Base-by-base conservation (phyloP, 2,113 vertebrate genomes). In the Coregonus clupeaformis region DNA sequence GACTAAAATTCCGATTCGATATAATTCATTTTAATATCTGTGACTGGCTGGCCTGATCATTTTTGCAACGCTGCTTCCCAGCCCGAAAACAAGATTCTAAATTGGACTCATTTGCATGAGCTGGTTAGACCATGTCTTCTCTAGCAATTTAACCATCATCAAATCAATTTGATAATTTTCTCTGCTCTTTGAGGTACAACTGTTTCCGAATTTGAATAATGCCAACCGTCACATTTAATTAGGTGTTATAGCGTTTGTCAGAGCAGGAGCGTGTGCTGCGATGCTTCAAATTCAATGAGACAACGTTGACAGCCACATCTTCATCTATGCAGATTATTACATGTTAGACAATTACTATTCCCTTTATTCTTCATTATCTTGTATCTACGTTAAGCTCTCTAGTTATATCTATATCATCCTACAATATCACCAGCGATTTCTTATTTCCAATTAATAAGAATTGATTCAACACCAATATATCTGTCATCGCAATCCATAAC, bases 21-120 rank as follows among this genome's bases (percentile, higher is more conserved):
- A 96, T 98, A 97, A 98, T 97, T 98, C 96, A 96, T 96, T 98
- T 97, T 97, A 97, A 97, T 98, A 97, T 97, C 96, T 97, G 95
- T 96, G 95, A 97, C 96, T 96, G 96, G 95, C 95, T 95, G 94
- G 95, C 95, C 95, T 92, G 95, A 97, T 97, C 96, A 95, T 97
- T 98, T 96, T 52, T 93, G 93, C 95, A 95, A 93, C 96, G 94
- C 95, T 95, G 1, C 49, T 95, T 95, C 93, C 93, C 94, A 91
- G 74, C 81, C 94, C 93, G 94, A 94, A 96, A 96, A 97, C 96
- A 96, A 93, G 94, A 96, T 93, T 94, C 94, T 95, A 97, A 97
- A 97, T 97, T 96, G 95, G 96, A 94, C 95, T 97, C 95, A 97
- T 97, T 97, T 97, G 95, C 96, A 95, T 96, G 94, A 94, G 92